Percentiles rank a stretch among this genome's conserved stretches.
phyloP scores from a whole-genome alignment of 2,888 invertebrate species.

The Mesochorus sp. region DNA sequence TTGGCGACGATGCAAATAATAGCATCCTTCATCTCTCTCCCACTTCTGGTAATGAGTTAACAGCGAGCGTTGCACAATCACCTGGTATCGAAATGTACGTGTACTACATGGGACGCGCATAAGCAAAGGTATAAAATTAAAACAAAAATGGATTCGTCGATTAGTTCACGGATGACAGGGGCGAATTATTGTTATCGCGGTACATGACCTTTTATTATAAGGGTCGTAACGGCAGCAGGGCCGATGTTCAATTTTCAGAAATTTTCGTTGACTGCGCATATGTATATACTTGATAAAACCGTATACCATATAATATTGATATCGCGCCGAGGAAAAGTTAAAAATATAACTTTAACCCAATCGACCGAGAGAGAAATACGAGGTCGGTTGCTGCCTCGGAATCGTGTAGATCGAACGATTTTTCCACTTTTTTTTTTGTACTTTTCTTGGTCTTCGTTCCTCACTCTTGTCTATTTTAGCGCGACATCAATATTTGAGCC shows the following conservation, averaged over 20 bases:
- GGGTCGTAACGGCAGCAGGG: not conserved
- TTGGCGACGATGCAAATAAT: conserved; percentile 34
- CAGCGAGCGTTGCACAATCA: not conserved
- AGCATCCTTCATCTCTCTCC: not conserved
- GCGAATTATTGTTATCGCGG: not conserved
- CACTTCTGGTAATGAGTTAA: conserved; percentile 21
- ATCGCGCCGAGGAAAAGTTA: not conserved
- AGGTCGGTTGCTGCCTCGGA: not conserved
- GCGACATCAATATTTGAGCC: no score
- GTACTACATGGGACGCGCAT: not conserved
- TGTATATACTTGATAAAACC: no score
- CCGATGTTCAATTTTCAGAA: not conserved
- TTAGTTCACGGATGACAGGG: not conserved
- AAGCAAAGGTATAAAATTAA: not conserved
- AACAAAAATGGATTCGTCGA: not conserved
- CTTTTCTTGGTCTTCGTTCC: no score
- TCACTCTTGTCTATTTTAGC: no score
- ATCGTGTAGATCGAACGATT: not conserved
- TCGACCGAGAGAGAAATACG: not conserved
- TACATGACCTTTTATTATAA: not conserved
- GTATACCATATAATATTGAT: not conserved
- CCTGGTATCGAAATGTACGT: not conserved
- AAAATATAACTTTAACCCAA: conserved; percentile 13
- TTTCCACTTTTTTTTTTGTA: no score
- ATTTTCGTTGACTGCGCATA: not conserved